Percentiles rank a stretch among this genome's conserved stretches.
phyloP scores from a whole-genome alignment of 2,888 invertebrate genomes.

The Unio delphinus region DNA sequence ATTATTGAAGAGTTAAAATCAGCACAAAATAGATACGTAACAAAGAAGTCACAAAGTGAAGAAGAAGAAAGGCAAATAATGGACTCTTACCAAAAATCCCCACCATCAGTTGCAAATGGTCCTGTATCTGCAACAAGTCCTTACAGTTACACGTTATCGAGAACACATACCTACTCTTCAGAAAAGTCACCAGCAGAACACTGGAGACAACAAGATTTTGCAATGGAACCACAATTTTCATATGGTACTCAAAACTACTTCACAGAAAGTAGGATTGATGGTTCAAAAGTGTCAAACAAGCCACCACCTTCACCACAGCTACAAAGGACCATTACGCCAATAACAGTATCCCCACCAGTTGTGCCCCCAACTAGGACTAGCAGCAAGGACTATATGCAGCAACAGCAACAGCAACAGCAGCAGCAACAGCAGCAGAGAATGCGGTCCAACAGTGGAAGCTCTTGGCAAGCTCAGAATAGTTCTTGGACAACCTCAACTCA shows the following conservation, averaged over 20 bases:
- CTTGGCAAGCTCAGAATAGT: slow-evolving; percentile 14
- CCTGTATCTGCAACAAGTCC: slow-evolving; percentile 40
- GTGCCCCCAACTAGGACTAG: slow-evolving; percentile 52
- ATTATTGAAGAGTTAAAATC: slow-evolving; percentile 79
- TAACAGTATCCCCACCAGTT: slow-evolving; percentile 27
- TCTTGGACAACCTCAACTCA: slow-evolving; percentile 26
- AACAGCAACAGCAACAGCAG: slow-evolving; percentile 11
- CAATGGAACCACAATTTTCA: slow-evolving; percentile 28
- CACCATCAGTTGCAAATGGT: slow-evolving; percentile 44
- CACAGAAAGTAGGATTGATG: slow-evolving; percentile 17
- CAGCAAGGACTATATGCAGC: slow-evolving; percentile 60
- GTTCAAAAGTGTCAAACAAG: slow-evolving; percentile 43
- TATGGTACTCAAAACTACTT: slow-evolving; percentile 32
- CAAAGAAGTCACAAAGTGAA: slow-evolving; percentile 76
- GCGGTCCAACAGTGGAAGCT: slow-evolving; percentile 47
- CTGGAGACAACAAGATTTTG: slow-evolving; percentile 24
- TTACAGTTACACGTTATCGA: slow-evolving; percentile 42
- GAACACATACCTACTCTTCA: slow-evolving; percentile 41
- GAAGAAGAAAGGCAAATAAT: slow-evolving; percentile 64
- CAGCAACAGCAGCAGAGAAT: slow-evolving; percentile 23
- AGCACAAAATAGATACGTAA: slow-evolving; percentile 71
- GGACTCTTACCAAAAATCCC: slow-evolving; percentile 34
- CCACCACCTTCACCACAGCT: slow-evolving; percentile 54
- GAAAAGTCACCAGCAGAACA: slow-evolving; percentile 39
- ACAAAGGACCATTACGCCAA: slow-evolving; percentile 38